Base-by-base conservation (phyloP, 92 coral and sea anemone genomes). In the Parazoanthus darwini region DNA sequence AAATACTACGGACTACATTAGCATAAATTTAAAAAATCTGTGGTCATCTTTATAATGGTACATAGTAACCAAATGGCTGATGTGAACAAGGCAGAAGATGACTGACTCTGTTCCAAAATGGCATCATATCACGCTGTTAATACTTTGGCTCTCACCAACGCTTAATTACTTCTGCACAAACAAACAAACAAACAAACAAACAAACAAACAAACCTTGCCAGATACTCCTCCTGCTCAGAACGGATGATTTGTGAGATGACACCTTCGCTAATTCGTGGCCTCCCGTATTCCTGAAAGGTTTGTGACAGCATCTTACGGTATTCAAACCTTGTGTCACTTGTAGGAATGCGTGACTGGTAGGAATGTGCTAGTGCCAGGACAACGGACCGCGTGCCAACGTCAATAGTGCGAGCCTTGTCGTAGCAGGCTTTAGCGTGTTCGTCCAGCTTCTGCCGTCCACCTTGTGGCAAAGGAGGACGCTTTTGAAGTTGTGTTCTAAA, bases 341-440 rank as follows among this genome's bases (percentile, higher is more conserved):
- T 90, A 33, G 92, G 92, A 71, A 94, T 85, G 65, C 98, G 91
- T 56, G 95, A 93, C 84, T 88, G 93, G 65, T 94, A 94, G 18
- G 93, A 91, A 70, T 94, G 98, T 0, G 98, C 98, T 70, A 94
- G 80, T 20, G 98, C 98, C 81, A 94, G 89, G 71, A 94, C 89
- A 68, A 94, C 79, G 11, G 95, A 90, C 18, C 95, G 92, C 0
- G 91, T 80, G 82, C 44, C 66, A 7, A n/a, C 8, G 22, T 93
- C 88, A 59, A 74, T 59, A 1, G 82, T 59, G 78, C 83, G 79
- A 42, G 88, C 88, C 33, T 77, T 65, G n/a, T 26, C 1, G 79
- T 84, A 84, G 78, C 67, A 84, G 1, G 59, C 10, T 48, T 23
- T 66, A 84, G 87, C 87, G 7, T 7, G 18, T 16, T 84, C 8